Conservation (phyloP, 2,797 vertebrate genomes). For the Hippocampus kuda region DNA sequence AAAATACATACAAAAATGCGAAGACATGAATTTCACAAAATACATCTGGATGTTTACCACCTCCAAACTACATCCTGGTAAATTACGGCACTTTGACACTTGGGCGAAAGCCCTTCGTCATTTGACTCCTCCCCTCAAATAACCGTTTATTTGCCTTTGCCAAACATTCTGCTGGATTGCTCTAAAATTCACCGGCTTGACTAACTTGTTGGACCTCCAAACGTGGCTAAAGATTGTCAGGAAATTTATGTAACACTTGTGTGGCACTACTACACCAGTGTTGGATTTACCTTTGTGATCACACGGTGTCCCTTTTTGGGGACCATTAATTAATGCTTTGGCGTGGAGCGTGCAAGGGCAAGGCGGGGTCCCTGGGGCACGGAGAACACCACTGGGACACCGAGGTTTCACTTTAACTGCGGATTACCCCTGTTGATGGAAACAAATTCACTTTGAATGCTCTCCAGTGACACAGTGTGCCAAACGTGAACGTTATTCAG, state of each 20-base stretch:
- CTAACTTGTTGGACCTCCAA: background rate
- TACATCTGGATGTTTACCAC: background rate
- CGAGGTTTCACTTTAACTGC: constrained; percentile 30
- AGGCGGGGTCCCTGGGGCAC: background rate
- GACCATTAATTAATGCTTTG: constrained; percentile 41
- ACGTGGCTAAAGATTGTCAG: background rate
- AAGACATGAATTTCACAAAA: no score
- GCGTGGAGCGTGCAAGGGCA: constrained; percentile 32
- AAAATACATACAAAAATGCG: background rate
- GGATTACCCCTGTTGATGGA: constrained; percentile 41
- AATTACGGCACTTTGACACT: background rate
- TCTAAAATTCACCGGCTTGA: background rate
- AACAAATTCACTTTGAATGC: constrained; percentile 38
- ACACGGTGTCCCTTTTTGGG: constrained; percentile 32
- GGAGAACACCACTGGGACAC: constrained; percentile 41
- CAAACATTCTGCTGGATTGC: background rate
- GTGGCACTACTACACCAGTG: background rate
- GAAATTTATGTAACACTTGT: background rate
- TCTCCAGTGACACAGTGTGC: constrained; percentile 22
- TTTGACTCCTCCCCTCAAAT: background rate
- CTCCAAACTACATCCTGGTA: background rate
- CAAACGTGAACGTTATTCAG: background rate
- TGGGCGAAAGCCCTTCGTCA: background rate
- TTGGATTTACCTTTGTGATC: constrained; percentile 25
- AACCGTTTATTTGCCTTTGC: background rate